Evolutionary conservation across 1,140 invertebrate species (phyloP).

Genomic region (Hyles vespertilio): DNA sequence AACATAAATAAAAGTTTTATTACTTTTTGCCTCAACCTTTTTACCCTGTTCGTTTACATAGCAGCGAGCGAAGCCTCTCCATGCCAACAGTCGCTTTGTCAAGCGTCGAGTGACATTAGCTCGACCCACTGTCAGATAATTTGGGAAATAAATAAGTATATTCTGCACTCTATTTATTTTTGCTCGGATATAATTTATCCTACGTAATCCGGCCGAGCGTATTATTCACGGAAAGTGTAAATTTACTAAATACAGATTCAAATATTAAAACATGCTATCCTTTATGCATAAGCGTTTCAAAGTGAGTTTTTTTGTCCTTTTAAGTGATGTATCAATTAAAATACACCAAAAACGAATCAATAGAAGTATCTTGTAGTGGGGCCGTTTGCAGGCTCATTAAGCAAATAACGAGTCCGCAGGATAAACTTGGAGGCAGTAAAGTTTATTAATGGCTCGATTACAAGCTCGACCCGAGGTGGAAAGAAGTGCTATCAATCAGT

Average conservation of each 20-base stretch:
- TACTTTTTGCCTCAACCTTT: conserved; percentile 60
- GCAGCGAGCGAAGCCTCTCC: conserved; percentile 65
- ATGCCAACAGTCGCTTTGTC: conserved; percentile 72
- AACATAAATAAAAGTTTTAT: conserved; percentile 62
- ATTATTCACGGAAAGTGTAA: too few species aligned
- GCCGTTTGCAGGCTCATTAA: conserved; percentile 67
- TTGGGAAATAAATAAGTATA: conserved; percentile 66
- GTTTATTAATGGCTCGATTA: conserved; percentile 75
- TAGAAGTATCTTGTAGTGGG: conserved; percentile 39
- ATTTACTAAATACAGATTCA: too few species aligned
- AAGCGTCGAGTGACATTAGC: conserved; percentile 69
- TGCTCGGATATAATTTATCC: not conserved
- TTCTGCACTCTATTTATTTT: conserved; percentile 39
- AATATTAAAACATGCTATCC: too few species aligned
- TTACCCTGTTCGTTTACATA: conserved; percentile 65
- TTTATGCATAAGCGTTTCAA: too few species aligned
- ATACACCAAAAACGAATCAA: conserved; percentile 32
- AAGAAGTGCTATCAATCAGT: conserved; percentile 75
- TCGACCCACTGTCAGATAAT: conserved; percentile 67
- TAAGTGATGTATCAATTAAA: conserved; percentile 51
- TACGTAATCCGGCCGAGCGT: too few species aligned
- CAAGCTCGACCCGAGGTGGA: conserved; percentile 73
- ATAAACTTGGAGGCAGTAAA: conserved; percentile 72
- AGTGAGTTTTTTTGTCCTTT: too few species aligned
- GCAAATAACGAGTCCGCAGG: conserved; percentile 67